Base-by-base conservation (phyloP, 2,888 invertebrate genomes). In the Scaptomyza reducta region DNA sequence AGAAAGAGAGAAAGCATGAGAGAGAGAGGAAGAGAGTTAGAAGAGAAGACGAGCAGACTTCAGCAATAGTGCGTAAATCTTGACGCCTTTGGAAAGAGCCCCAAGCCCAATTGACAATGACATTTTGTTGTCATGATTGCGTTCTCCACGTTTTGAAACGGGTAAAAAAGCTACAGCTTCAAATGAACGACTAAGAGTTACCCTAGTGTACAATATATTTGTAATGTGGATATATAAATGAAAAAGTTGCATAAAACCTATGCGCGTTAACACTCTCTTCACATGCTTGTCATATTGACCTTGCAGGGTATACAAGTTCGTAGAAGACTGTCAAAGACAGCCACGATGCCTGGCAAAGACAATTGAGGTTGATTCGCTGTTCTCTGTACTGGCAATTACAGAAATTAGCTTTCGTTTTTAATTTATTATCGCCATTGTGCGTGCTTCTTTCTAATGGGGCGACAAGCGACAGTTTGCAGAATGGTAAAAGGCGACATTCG, bases 361-460 rank as follows among this genome's bases (percentile, higher is more conserved):
- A 49, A 40, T 69, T 61, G 58, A 79, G 79, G 71, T 81, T 79
- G 76, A 84, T 81, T 82, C 72, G 79, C 77, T 11, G 18, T 49
- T 49, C 18, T 70, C 57, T 73, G 82, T 71, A 73, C 69, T 25
- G 73, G 76, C 84, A 84, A 84, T 84, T 84, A 84, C 87, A 87
- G 87, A 84, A 84, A 84, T 84, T 84, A 84, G 87, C 86, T 87
- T 87, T 85, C 83, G 85, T 79, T 87, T 82, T 82, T 87, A 84
- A 84, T 84, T 84, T 84, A 84, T 84, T 84, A 84, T 71, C 77
- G 73, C 79, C 77, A 87, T 84, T 84, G 85, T 77, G 84, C 83
- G 86, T 87, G 76, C 76, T 61, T 56, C 81, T 87, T 61, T 56
- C 81, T 87, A 82, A 82, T 84, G 87, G 87, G 54, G 70, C 69